Base-by-base conservation (phyloP, 2,888 invertebrate genomes). In the Piscicola geometra region DNA sequence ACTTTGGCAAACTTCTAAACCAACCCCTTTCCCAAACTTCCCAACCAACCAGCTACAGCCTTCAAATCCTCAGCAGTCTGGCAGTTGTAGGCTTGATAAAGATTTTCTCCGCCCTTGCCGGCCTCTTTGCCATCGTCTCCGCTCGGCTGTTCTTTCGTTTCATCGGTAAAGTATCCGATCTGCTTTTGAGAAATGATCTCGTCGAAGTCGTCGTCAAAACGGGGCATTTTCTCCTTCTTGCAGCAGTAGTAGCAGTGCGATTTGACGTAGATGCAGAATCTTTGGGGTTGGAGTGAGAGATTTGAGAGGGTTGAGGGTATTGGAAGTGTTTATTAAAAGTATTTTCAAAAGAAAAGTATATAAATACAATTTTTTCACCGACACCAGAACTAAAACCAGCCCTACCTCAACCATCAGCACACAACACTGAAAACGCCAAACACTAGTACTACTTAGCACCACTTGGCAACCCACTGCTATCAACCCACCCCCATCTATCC, bases 171-270 rank as follows among this genome's bases (percentile, higher is more conserved):
- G 28, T 12, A 35, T 9, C 30, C 68, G 28, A 67, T 3, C n/a
- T 33, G 32, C 33, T 67, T 67, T 9, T 41, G 2, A 12, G 28
- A 32, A 21, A 28, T 32, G 30, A 52, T 12, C 32, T 71, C 71
- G n/a, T 50, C 71, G 33, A 32, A 41, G n/a, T 28, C 71, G 52
- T 47, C 50, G n/a, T 28, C 32, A 25, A 30, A 18, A 9, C 32
- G 47, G 5, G 71, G 71, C n/a, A 41, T 35, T 33, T 71, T 71
- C 47, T 41, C 47, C 32, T 52, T 47, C 28, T 84, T 84, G 64
- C 84, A 79, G 82, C 83, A 84, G 78, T 82, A 82, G 56, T 82
- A 78, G 73, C 83, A 80, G 64, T 80, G 78, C 18, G 79, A 77
- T 72, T 81, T 81, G 75, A 81, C 73, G 77, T 77, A 80, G 68